Percentiles rank a stretch among this genome's conserved stretches.
phyloP scores from a whole-genome alignment of 2,888 invertebrate species.

The Eupelmus urozonus region DNA sequence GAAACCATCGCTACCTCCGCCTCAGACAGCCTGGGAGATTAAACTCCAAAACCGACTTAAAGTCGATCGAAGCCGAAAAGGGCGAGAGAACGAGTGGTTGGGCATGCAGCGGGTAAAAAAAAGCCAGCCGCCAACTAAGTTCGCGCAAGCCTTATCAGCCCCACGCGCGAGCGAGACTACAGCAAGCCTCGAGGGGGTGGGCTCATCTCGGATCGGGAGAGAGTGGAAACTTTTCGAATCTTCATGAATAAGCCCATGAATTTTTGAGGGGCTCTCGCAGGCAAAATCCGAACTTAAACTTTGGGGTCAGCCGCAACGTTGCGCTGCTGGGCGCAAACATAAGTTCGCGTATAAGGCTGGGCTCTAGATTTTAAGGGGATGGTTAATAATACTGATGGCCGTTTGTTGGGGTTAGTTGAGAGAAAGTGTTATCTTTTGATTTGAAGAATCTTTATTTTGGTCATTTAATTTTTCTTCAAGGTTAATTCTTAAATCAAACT shows the following conservation, averaged over 20 bases:
- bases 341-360: no score
- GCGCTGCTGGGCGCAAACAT: no score
- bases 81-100: no score
- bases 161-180: not conserved
- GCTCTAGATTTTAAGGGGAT: no score
- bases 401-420: no score
- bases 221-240: constrained; percentile 52
- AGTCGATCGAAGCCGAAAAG: constrained; percentile 31
- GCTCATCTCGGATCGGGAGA: constrained; percentile 42
- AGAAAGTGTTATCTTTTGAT: no score
- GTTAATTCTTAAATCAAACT: no score
- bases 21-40: constrained; percentile 35
- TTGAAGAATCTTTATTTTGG: no score
- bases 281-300: not conserved
- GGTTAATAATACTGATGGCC: no score
- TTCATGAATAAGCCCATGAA: constrained; percentile 62
- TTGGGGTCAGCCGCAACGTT: no score
- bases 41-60: constrained; percentile 48
- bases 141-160: constrained; percentile 34
- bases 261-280: constrained; percentile 56
- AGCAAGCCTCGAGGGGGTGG: not conserved
- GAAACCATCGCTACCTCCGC: not conserved
- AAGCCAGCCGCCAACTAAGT: constrained; percentile 26
- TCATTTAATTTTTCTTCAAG: no score
- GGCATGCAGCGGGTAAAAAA: no score